Percentiles rank a stretch among this genome's conserved stretches.
Evolutionary conservation across 1,140 invertebrate genomes (phyloP).

Genomic region (Drosophila pallidifrons): DNA sequence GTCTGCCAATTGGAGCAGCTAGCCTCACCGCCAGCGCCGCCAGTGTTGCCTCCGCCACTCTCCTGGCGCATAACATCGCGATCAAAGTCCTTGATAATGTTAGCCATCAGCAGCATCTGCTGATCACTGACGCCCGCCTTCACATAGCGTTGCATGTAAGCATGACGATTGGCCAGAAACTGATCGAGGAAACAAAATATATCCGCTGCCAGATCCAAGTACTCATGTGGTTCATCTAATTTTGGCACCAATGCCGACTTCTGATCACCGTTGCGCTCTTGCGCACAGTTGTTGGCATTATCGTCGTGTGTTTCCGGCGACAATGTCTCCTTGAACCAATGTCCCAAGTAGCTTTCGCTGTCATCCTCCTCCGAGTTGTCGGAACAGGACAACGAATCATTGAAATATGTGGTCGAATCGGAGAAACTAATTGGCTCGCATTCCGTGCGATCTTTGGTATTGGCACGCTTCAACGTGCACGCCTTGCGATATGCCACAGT

Average conservation of each 20-base stretch:
- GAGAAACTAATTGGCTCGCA: conserved; percentile 92
- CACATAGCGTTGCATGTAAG: conserved; percentile 87
- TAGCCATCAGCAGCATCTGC: conserved; percentile 92
- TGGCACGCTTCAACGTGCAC: conserved; percentile 91
- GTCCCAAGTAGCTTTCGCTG: conserved; percentile 95
- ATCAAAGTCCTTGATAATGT: conserved; percentile 93
- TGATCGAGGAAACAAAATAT: conserved; percentile 83
- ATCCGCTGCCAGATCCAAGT: conserved; percentile 75
- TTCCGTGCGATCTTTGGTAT: conserved; percentile 92
- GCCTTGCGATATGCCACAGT: conserved; percentile 96
- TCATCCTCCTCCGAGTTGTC: conserved; percentile 94
- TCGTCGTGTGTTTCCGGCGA: conserved; percentile 90
- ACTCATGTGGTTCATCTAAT: conserved; percentile 94
- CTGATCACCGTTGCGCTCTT: conserved; percentile 85
- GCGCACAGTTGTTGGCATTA: conserved; percentile 84
- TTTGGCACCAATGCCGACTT: conserved; percentile 90
- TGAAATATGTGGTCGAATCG: conserved; percentile 96
- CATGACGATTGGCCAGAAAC: conserved; percentile 80
- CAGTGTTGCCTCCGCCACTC: conserved; percentile 31
- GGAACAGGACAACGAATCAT: conserved; percentile 95
- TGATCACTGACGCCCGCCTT: conserved; percentile 89
- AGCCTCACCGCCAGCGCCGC: conserved; percentile 24
- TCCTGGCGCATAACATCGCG: conserved; percentile 87
- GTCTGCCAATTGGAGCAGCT: conserved; percentile 76
- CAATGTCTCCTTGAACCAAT: conserved; percentile 97